Base-by-base conservation (phyloP, 2,888 invertebrate genomes). In the Coenonympha glycerion region DNA sequence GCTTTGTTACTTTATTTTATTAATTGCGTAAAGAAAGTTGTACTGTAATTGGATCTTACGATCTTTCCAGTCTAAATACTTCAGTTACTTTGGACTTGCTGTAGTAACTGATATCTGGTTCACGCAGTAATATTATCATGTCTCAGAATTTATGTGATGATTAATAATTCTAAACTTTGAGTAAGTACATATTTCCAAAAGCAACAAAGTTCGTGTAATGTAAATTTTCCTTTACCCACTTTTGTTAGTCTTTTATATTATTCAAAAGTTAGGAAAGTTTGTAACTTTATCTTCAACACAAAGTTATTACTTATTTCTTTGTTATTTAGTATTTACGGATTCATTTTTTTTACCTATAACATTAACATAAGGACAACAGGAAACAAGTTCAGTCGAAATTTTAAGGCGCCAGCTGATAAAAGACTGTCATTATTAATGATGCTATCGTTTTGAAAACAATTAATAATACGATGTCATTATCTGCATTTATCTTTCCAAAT, bases 401-500 rank as follows among this genome's bases (percentile, higher is more conserved):
- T 39, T 41, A 44, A 59, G 71, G 70, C 71, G 72, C 71, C 74
- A 68, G 53, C 52, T 64, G 63, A 66, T 62, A 63, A 64, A 61
- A 60, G n/a, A 51, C 61, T 55, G 58, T 58, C 62, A 62, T 57
- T 49, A 52, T 59, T 61, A 64, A 61, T 59, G 59, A 58, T 53
- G 59, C 65, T 69, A 71, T 73, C 71, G 64, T 59, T 63, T 57
- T 52, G 55, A 64, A 68, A 72, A 71, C 68, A 76, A 76, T 77
- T 69, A 74, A 70, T 69, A 73, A 71, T 69, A 16, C 33, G 60
- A 62, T 71, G 61, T 58, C 62, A 63, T 72, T 77, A 82, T 80
- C 75, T 67, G 58, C 71, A 73, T 75, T 79, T 79, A 80, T 79
- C 77, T 68, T 59, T 64, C 63, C 66, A 77, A 78, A 82, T 83